Evolutionary conservation across 2,797 vertebrate genomes (phyloP), one percentile per base, ranked within the genome.

Genomic region (Astyanax mexicanus): DNA sequence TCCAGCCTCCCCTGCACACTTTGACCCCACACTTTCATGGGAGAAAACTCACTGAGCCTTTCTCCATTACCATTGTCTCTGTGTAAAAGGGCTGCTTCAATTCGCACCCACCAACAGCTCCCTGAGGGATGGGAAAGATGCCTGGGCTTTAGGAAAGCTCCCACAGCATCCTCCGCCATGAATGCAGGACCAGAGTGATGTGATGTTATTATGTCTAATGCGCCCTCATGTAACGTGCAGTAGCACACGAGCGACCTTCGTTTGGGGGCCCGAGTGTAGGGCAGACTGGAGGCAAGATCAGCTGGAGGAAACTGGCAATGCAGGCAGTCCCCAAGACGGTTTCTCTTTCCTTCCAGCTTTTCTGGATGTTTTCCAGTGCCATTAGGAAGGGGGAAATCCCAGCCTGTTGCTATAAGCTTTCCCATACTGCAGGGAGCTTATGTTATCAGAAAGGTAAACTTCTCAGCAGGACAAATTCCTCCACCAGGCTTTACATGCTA

Each of bases 401-500:
- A 94, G 91, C 90, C 90, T 95, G 88, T 92, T 96, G 94, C 89
- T 92, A 89, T 93, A 93, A 95, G 94, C 93, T 95, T 95, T 95
- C 95, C 91, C 92, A 93, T 94, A 95, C 94, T 93, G 94, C 91
- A 88, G 93, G 91, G 93, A 95, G 94, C 94, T 96, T 94, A 95
- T 87, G 80, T 94, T 96, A 96, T 96, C 93, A 95, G 93, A 94
- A 97, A 96, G 94, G 93, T 95, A 96, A 96, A 94, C 92, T 94
- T 95, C 89, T 91, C 90, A 88, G 89, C 93, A 92, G 86, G 85
- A 84, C 84, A 90, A 91, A 89, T 94, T 94, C 91, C 94, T 88
- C 83, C 84, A 86, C 91, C 92, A 87, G 86, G 90, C 91, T 94
- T 94, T 90, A 93, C 90, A 93, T 91, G 88, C 87, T 75, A 71